Conservation (phyloP, 1,140 invertebrate genomes). For the Scaptomyza graminum region DNA sequence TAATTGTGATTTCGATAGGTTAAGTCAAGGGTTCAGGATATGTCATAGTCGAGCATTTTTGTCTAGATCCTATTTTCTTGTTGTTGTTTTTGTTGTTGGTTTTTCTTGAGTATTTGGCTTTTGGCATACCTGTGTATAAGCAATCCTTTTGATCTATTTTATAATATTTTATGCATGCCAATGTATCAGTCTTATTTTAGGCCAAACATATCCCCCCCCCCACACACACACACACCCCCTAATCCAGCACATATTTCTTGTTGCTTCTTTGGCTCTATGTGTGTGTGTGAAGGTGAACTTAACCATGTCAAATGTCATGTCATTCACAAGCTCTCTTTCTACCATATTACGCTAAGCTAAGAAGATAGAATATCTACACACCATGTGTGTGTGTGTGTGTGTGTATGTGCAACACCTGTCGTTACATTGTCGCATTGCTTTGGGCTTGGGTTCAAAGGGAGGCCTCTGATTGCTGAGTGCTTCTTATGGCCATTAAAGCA, state of each 20-base stretch:
- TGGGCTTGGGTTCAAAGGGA: not conserved
- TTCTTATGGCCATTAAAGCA: conserved; percentile 39
- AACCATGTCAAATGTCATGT: conserved; percentile 59
- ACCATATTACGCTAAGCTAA: not conserved
- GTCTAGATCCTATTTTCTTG: not conserved
- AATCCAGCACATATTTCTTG: conserved; percentile 1
- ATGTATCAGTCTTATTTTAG: conserved; percentile 29
- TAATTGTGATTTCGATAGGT: too few species aligned
- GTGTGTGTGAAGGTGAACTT: conserved; percentile 20
- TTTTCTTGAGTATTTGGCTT: conserved; percentile 8
- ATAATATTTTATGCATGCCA: conserved; percentile 62
- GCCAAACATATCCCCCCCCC: not conserved
- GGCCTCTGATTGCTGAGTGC: conserved; percentile 41
- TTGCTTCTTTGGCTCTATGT: not conserved
- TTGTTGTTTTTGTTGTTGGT: conserved; percentile 4
- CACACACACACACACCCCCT: not conserved
- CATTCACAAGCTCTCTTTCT: conserved; percentile 28
- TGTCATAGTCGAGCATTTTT: too few species aligned
- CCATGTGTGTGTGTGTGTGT: conserved; percentile 14
- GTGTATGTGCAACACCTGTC: conserved; percentile 43
- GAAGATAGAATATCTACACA: conserved; percentile 8
- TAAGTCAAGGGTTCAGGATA: too few species aligned
- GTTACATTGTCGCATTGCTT: conserved; percentile 39
- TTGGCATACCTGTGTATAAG: conserved; percentile 48
- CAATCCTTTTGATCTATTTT: conserved; percentile 76